These are phyloP conservation scores for Aphis craccivora DNA, from an alignment of 1,140 invertebrate genomes.

Conservation along the genomic window DNA sequence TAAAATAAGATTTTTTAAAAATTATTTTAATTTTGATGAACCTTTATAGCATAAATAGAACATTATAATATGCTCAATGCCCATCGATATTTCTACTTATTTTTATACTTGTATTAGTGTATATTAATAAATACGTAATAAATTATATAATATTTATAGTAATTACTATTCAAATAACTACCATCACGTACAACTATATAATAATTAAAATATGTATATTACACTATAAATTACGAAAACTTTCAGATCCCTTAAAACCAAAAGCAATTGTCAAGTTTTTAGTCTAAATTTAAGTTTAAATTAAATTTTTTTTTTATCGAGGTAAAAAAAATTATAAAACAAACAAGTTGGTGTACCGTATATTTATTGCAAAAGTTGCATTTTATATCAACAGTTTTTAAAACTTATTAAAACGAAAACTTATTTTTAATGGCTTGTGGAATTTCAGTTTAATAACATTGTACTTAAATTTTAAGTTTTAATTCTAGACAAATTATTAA, in stretches of 20 bases:
- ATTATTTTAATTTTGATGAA: too few species aligned
- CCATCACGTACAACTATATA: not conserved
- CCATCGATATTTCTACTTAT: too few species aligned
- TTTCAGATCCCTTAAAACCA: not conserved
- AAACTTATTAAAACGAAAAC: slow-evolving; percentile 29
- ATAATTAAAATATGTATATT: not conserved
- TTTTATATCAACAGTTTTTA: slow-evolving; percentile 16
- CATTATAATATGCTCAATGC: too few species aligned
- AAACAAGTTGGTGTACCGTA: not conserved
- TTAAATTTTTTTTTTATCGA: slow-evolving; percentile 7
- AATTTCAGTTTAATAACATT: not conserved
- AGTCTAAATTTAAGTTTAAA: not conserved
- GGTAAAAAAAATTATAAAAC: not conserved
- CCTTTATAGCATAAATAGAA: too few species aligned
- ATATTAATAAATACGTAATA: not conserved
- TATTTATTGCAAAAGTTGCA: slow-evolving; percentile 5
- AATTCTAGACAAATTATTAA: not conserved
- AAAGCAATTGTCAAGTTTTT: not conserved
- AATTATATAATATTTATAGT: not conserved
- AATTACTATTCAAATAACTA: not conserved
- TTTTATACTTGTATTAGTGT: not conserved
- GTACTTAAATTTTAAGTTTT: not conserved
- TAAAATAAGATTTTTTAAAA: too few species aligned
- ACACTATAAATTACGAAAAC: not conserved
- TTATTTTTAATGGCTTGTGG: not conserved